Conservation (phyloP, 2,888 invertebrate genomes). For the Rhamnusium bicolor region DNA sequence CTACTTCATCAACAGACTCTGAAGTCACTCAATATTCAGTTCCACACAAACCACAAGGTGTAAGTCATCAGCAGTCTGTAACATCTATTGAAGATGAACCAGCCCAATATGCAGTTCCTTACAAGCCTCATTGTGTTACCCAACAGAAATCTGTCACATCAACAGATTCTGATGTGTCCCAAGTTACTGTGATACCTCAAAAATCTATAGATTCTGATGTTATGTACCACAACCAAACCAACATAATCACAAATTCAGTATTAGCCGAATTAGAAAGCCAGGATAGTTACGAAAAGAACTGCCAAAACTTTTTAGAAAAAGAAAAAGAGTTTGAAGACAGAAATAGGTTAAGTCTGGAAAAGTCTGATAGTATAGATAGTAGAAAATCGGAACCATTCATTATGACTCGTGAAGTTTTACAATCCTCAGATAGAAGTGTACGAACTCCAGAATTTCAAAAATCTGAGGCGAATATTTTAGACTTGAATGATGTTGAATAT, state of each 20-base stretch:
- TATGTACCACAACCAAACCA: constrained; percentile 64
- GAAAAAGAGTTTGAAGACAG: constrained; percentile 69
- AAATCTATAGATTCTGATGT: constrained; percentile 67
- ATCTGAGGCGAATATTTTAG: constrained; percentile 74
- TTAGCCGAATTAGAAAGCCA: constrained; percentile 68
- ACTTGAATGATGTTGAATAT: constrained; percentile 75
- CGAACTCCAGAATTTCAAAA: constrained; percentile 60
- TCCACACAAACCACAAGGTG: constrained; percentile 26
- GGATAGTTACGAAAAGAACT: constrained; percentile 60
- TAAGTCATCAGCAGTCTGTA: constrained; percentile 33
- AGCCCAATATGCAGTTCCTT: constrained; percentile 53
- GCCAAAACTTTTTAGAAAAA: constrained; percentile 73
- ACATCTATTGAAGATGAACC: constrained; percentile 51
- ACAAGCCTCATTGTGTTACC: constrained; percentile 48
- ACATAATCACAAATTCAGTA: constrained; percentile 64
- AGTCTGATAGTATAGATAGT: constrained; percentile 43
- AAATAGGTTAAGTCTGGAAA: constrained; percentile 41
- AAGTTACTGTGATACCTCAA: constrained; percentile 65
- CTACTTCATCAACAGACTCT: constrained; percentile 24
- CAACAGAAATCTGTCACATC: constrained; percentile 68
- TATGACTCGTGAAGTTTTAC: constrained; percentile 60
- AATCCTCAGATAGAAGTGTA: constrained; percentile 56
- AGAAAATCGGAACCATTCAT: constrained; percentile 63
- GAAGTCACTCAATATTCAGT: constrained; percentile 26
- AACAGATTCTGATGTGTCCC: constrained; percentile 66